Percentiles rank a stretch among this genome's conserved stretches.
These are phyloP conservation scores for Ephialtes manifestator DNA, from an alignment of 2,888 invertebrate species.

Conservation along the genomic window DNA sequence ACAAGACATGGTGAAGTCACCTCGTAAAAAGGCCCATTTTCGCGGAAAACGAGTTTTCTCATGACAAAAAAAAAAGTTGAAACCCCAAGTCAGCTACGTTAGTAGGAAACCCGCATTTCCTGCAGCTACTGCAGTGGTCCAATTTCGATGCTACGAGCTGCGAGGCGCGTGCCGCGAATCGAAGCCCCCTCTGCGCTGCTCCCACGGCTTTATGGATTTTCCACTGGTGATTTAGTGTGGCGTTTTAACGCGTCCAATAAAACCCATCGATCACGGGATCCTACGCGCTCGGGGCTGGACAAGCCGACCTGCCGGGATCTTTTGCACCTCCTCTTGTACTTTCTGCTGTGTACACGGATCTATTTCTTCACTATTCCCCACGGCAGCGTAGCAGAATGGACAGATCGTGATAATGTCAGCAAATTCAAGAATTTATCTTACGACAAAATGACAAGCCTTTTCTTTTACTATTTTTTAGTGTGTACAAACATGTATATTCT, in stretches of 20 bases:
- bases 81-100: neutral
- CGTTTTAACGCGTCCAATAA: constrained; percentile 37
- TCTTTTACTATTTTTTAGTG: no score
- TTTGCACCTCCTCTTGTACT: neutral
- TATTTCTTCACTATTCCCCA: constrained; percentile 5
- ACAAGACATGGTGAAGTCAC: neutral
- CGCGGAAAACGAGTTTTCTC: constrained; percentile 21
- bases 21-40: constrained; percentile 27
- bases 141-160: constrained; percentile 3
- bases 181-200: neutral
- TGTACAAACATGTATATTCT: no score
- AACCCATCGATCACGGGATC: constrained; percentile 28
- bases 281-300: constrained; percentile 2
- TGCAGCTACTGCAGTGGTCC: constrained; percentile 9
- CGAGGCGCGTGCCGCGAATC: constrained; percentile 21
- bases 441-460: neutral
- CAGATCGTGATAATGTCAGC: neutral
- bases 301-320: neutral
- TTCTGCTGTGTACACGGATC: neutral
- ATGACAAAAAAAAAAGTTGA: neutral
- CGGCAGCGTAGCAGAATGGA: constrained; percentile 6
- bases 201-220: constrained; percentile 31
- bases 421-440: neutral
- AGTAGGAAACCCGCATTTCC: neutral
- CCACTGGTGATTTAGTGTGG: constrained; percentile 36